phyloP scores from a whole-genome alignment of 1,140 invertebrate genomes.

The Meloidogyne hapla region DNA sequence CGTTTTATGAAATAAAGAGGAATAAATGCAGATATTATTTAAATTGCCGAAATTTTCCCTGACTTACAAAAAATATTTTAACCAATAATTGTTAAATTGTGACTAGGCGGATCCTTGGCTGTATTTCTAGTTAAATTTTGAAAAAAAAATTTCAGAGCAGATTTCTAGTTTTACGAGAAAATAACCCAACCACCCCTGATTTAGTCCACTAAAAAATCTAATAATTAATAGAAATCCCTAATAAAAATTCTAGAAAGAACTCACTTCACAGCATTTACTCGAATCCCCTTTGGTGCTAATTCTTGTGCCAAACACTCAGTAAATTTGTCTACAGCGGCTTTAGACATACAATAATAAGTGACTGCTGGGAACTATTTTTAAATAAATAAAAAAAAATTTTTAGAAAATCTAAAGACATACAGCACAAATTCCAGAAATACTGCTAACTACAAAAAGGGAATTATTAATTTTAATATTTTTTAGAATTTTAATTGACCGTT shows the following conservation, averaged over 20 bases:
- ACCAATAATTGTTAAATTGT: too few relatives aligned
- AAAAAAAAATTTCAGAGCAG: too few relatives aligned
- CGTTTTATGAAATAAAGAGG: too few relatives aligned
- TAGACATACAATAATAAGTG: slow-evolving; percentile 64
- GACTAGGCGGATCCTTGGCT: too few relatives aligned
- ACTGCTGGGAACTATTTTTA: slow-evolving; percentile 53
- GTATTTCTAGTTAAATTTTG: too few relatives aligned
- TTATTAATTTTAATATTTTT: background rate
- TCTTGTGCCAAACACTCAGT: slow-evolving; percentile 65
- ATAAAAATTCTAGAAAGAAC: slow-evolving; percentile 20
- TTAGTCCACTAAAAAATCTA: too few relatives aligned
- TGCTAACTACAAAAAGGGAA: slow-evolving; percentile 66
- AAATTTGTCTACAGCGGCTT: slow-evolving; percentile 65
- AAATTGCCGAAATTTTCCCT: too few relatives aligned
- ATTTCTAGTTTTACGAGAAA: too few relatives aligned
- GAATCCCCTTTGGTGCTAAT: slow-evolving; percentile 63
- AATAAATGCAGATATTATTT: too few relatives aligned
- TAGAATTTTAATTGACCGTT: slow-evolving; percentile 72
- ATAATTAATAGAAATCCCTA: too few relatives aligned
- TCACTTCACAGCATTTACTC: slow-evolving; percentile 65
- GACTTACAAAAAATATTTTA: too few relatives aligned
- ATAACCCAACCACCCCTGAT: too few relatives aligned
- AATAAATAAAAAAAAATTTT: slow-evolving; percentile 15
- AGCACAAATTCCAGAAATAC: slow-evolving; percentile 78
- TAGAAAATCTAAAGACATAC: slow-evolving; percentile 57